phyloP scores from a whole-genome alignment of 2,797 vertebrate species.

The Benthosema pterotum region DNA sequence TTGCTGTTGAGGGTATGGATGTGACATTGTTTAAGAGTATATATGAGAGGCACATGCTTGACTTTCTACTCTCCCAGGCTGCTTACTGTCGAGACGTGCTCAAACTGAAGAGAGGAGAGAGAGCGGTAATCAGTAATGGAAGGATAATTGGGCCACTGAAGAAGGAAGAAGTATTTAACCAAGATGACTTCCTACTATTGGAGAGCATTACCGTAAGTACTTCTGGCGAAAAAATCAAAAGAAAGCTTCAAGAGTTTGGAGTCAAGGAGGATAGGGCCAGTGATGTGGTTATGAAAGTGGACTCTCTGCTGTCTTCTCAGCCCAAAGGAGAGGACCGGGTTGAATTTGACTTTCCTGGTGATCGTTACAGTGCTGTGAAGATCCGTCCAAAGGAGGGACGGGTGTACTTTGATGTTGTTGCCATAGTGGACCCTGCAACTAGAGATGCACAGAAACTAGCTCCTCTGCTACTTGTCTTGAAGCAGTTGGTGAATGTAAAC shows the following conservation, averaged over 20 bases:
- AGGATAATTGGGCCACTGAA: constrained; percentile 94
- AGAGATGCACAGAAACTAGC: constrained; percentile 94
- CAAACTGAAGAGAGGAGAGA: constrained; percentile 93
- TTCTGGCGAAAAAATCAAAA: constrained; percentile 94
- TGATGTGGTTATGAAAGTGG: constrained; percentile 98
- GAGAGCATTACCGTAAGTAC: constrained; percentile 96
- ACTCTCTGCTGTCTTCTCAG: constrained; percentile 93
- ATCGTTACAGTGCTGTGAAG: constrained; percentile 92
- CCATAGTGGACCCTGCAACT: constrained; percentile 93
- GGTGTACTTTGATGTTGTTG: constrained; percentile 94
- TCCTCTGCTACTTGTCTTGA: constrained; percentile 91
- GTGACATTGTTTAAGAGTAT: constrained; percentile 87
- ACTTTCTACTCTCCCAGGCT: constrained; percentile 93
- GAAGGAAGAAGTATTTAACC: constrained; percentile 93
- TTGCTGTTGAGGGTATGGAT: constrained; percentile 98
- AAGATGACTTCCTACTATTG: constrained; percentile 95
- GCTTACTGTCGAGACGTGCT: constrained; percentile 91
- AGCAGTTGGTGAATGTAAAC: constrained; percentile 93
- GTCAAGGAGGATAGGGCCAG: constrained; percentile 94
- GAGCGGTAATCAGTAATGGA: constrained; percentile 95
- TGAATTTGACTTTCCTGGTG: constrained; percentile 90
- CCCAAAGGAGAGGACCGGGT: constrained; percentile 94
- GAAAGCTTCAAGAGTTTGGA: constrained; percentile 88
- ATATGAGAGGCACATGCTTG: constrained; percentile 85
- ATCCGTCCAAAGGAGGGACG: constrained; percentile 90